Evolutionary conservation across 2,797 vertebrate genomes (phyloP), one percentile per base, ranked within the genome.

Genomic region (Simalia tracyae): DNA sequence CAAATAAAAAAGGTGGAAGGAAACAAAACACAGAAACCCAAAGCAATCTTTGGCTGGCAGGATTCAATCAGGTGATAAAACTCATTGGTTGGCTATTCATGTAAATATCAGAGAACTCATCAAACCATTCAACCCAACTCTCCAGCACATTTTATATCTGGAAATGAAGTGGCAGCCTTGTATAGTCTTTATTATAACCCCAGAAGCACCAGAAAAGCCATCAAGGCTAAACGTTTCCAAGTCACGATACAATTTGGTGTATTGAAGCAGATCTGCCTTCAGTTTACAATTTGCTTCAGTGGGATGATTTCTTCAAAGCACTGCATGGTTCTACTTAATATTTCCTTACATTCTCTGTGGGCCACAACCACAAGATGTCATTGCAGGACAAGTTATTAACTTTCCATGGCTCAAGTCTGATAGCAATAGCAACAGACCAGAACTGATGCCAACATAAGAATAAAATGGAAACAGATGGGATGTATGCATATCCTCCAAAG

Each of bases 311-410:
- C 72, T 81, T 46, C 19, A 24, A 81, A 81, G 72, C 22, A 46
- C 42, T 81, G 72, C 72, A 81, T 22, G 42, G 68, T 76, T 8
- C 50, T 54, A 54, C 31, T 22, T 76, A 22, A 7, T 19, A 81
- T 46, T 81, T 81, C 19, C 42, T 81, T 42, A 57, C 60, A n/a
- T 19, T 60, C 60, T 81, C 6, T 31, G 36, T 84, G 24, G n/a
- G 86, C 94, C 94, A 31, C 92, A 91, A 63, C 97, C 97, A 97
- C 72, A 94, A 97, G 97, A 94, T 96, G 97, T 97, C 97, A 95
- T 88, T 94, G 86, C 6, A 95, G 95, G 95, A 94, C 89, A 97
- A 95, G 93, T 36, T 93, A 91, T 84, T 81, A 59, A 36, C 22
- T 72, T 66, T 89, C 63, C 31, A 31, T 88, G 14, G 42, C 8